Conservation (phyloP, 1,140 invertebrate species). For the Himalopsyche phryganea region DNA sequence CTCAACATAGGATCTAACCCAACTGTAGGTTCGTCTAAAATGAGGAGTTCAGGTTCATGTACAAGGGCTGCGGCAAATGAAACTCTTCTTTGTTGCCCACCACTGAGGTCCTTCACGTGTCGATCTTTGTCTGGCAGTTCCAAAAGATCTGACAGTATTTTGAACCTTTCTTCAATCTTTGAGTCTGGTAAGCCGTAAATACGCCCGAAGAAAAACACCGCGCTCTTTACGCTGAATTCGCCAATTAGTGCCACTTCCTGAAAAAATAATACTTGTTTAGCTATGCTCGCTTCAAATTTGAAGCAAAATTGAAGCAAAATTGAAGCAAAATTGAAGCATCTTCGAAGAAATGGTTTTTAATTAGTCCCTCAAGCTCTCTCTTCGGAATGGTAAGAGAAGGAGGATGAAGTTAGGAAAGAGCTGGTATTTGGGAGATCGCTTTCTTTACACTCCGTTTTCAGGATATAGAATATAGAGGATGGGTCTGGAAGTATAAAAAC, state of each 20-base stretch:
- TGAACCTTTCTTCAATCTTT: constrained; percentile 63
- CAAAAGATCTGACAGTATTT: constrained; percentile 67
- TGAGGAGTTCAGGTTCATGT: constrained; percentile 82
- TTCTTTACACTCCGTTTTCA: no score
- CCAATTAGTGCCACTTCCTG: constrained; percentile 83
- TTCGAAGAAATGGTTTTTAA: no score
- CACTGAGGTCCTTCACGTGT: constrained; percentile 68
- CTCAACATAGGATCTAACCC: constrained; percentile 86
- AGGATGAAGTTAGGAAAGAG: no score
- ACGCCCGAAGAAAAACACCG: constrained; percentile 83
- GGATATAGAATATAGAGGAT: no score
- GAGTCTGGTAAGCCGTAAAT: constrained; percentile 73
- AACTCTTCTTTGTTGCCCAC: constrained; percentile 83
- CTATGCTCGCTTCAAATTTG: no score
- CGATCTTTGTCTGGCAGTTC: constrained; percentile 65
- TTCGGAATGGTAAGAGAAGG: no score
- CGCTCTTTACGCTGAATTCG: constrained; percentile 83
- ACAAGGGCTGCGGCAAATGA: constrained; percentile 84
- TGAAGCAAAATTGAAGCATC: no score
- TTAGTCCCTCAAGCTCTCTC: no score
- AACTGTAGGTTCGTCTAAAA: constrained; percentile 91
- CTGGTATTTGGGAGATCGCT: no score
- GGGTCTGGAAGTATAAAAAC: no score
- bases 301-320: no score
- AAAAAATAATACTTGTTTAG: no score